Percentiles rank a stretch among this genome's conserved stretches.
These are phyloP conservation scores for Cosmia pyralina DNA, from an alignment of 2,888 invertebrate genomes.

Conservation along the genomic window DNA sequence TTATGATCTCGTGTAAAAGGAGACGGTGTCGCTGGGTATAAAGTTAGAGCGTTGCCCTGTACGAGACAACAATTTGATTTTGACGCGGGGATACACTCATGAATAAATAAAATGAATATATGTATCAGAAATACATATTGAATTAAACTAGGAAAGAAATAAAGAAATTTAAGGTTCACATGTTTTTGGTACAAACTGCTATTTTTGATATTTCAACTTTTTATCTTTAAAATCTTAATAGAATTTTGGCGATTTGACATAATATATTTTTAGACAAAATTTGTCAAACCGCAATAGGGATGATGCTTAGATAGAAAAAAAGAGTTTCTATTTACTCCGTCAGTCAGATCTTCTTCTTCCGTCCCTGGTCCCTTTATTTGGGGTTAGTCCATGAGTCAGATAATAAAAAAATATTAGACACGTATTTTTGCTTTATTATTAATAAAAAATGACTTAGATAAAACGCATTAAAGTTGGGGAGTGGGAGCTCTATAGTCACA, in stretches of 20 bases:
- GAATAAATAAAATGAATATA: conserved; percentile 68
- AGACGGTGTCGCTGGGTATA: conserved; percentile 30
- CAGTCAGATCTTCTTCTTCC: too few species aligned
- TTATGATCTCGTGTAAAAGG: conserved; percentile 51
- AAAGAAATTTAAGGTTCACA: conserved; percentile 4
- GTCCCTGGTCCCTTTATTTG: too few species aligned
- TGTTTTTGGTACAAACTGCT: conserved; percentile 15
- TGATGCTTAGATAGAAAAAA: too few species aligned
- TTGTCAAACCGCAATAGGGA: too few species aligned
- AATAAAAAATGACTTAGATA: too few species aligned
- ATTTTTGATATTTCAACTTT: neutral
- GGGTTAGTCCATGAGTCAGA: too few species aligned
- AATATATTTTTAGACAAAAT: neutral
- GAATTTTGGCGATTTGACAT: neutral
- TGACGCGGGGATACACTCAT: conserved; percentile 64
- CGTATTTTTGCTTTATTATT: too few species aligned
- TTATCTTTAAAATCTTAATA: neutral
- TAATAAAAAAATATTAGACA: too few species aligned
- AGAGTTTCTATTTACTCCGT: too few species aligned
- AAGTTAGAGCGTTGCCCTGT: conserved; percentile 37
- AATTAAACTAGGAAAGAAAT: conserved; percentile 44
- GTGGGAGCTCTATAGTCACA: too few species aligned
- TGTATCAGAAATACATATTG: conserved; percentile 59
- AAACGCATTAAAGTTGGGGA: too few species aligned
- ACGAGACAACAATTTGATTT: conserved; percentile 66